These are phyloP conservation scores for Asbolus verrucosus DNA, from an alignment of 1,140 invertebrate species.

Conservation along the genomic window DNA sequence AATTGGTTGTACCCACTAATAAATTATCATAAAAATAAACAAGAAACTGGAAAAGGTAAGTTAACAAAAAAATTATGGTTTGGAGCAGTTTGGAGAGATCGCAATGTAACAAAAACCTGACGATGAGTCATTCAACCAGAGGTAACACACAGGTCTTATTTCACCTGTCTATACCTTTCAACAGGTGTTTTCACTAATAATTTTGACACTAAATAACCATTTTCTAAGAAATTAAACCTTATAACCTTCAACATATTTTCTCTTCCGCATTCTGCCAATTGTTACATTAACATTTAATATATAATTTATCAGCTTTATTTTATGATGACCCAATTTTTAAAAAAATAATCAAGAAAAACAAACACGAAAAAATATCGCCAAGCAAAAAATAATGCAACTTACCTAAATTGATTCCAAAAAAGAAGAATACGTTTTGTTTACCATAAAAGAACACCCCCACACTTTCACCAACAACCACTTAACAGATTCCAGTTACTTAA, in stretches of 20 bases:
- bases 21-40: too few relatives aligned
- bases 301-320: too few relatives aligned
- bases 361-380: too few relatives aligned
- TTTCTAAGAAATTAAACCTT: background rate
- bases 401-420: constrained; percentile 3
- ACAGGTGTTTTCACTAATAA: constrained; percentile 13
- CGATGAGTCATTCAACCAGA: constrained; percentile 13
- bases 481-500: background rate
- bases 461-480: constrained; percentile 40
- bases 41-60: too few relatives aligned
- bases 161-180: constrained; percentile 27
- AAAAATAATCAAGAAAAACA: too few relatives aligned
- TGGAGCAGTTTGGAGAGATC: too few relatives aligned
- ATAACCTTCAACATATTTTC: background rate
- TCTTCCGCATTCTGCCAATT: too few relatives aligned
- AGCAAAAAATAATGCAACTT: background rate
- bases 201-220: background rate
- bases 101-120: constrained; percentile 1
- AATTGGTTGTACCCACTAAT: too few relatives aligned
- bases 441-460: constrained; percentile 40
- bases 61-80: too few relatives aligned
- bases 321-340: too few relatives aligned
- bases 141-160: constrained; percentile 25
- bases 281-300: too few relatives aligned
- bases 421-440: constrained; percentile 24